Conservation (phyloP, 35 echinoderm and acorn worm genomes). For the Lytechinus variegatus region DNA sequence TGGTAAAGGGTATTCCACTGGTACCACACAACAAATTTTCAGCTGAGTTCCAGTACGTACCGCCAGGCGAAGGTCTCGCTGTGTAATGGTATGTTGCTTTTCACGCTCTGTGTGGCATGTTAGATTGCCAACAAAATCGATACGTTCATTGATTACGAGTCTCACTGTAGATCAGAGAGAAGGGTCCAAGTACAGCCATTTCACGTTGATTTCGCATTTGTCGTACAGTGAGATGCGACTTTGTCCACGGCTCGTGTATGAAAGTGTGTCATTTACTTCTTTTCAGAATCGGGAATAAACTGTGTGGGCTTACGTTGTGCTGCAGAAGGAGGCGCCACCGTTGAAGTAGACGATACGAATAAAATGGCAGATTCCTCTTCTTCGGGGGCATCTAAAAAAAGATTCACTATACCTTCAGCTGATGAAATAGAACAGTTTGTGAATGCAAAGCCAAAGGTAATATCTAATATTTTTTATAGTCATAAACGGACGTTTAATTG, state of each 20-base stretch:
- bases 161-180: not conserved
- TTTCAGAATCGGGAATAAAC: not conserved
- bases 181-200: not conserved
- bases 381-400: constrained; percentile 22
- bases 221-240: not conserved
- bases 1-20: not conserved
- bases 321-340: not conserved
- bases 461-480: not conserved
- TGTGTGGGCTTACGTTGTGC: not conserved
- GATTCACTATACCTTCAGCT: constrained; percentile 52
- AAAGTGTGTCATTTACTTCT: not conserved
- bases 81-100: constrained; percentile 45
- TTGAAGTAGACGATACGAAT: not conserved
- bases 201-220: not conserved
- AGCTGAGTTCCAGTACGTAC: not conserved
- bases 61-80: constrained; percentile 7
- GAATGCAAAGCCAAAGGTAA: constrained; percentile 54
- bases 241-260: not conserved
- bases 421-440: constrained; percentile 58
- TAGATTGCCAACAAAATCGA: constrained; percentile 39
- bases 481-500: not conserved
- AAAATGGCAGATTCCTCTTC: constrained; percentile 21
- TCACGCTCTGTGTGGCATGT: constrained; percentile 46
- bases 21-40: not conserved
- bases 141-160: constrained; percentile 18